Evolutionary conservation across 2,113 vertebrate genomes (phyloP).

Genomic region (Carassius carassius): DNA sequence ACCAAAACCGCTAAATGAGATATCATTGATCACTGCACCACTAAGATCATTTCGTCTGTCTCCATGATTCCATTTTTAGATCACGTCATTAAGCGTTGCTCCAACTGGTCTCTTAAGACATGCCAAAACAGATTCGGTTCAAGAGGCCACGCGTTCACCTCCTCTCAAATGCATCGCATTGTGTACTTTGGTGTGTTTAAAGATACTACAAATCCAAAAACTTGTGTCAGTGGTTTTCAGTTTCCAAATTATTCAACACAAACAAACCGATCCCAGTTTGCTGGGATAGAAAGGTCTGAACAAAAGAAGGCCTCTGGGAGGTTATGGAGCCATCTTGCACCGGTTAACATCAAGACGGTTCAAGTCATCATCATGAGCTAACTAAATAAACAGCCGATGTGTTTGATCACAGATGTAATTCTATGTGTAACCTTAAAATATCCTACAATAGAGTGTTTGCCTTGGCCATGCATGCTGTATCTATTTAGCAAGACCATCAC

Average conservation of each 20-base stretch:
- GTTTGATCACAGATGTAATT: constrained; percentile 61
- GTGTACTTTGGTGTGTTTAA: constrained; percentile 33
- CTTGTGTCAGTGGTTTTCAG: constrained; percentile 1
- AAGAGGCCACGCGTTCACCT: constrained; percentile 9
- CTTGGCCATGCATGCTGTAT: constrained; percentile 73
- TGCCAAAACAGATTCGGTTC: constrained; percentile 11
- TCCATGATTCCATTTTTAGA: constrained; percentile 41
- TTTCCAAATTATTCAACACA: background rate
- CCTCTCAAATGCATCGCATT: constrained; percentile 1
- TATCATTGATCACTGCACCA: constrained; percentile 42
- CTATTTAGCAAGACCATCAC: constrained; percentile 76
- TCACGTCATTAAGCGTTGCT: constrained; percentile 39
- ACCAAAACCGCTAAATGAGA: constrained; percentile 32
- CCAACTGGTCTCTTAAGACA: constrained; percentile 30
- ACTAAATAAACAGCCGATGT: constrained; percentile 61
- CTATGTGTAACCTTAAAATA: constrained; percentile 67
- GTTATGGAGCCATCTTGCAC: constrained; percentile 47
- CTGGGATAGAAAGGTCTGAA: constrained; percentile 36
- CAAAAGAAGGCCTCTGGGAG: constrained; percentile 16
- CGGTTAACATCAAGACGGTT: constrained; percentile 45
- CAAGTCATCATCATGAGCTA: constrained; percentile 48
- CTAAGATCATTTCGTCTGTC: constrained; percentile 43
- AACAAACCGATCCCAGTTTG: background rate
- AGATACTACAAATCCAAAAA: constrained; percentile 20
- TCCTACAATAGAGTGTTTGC: constrained; percentile 77